phyloP scores from a whole-genome alignment of 1,140 invertebrate genomes.

The Mizuhopecten yessoensis region DNA sequence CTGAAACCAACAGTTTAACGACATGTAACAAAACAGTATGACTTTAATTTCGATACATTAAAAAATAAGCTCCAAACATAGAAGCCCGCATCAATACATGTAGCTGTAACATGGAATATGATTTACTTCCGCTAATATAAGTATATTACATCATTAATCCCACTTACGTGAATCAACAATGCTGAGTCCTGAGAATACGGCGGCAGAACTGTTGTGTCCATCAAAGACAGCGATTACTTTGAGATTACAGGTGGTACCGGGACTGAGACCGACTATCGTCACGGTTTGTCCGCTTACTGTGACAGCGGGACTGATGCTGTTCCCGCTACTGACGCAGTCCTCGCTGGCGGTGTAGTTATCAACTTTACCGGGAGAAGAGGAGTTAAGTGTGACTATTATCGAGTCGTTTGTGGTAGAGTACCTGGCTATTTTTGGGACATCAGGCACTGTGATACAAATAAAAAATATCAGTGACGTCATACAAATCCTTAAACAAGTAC shows the following conservation, averaged over 20 bases:
- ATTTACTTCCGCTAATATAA: too few species aligned
- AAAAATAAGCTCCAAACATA: too few species aligned
- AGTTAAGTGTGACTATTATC: not conserved
- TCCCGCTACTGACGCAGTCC: not conserved
- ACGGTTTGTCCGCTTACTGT: not conserved
- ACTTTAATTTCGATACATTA: too few species aligned
- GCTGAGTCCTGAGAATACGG: not conserved
- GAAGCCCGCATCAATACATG: too few species aligned
- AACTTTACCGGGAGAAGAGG: not conserved
- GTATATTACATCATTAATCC: too few species aligned
- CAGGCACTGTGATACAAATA: not conserved
- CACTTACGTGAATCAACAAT: not conserved
- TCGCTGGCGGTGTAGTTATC: not conserved
- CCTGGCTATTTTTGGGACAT: not conserved
- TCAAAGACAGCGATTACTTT: not conserved
- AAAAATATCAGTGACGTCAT: too few species aligned
- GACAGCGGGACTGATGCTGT: not conserved
- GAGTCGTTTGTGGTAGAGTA: not conserved
- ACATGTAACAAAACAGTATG: too few species aligned
- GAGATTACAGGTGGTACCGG: not conserved
- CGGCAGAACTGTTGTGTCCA: constrained; percentile 18
- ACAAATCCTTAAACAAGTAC: too few species aligned
- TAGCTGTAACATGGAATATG: too few species aligned
- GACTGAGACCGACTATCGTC: not conserved
- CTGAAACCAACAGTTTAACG: too few species aligned